Base-by-base conservation (phyloP, 2,888 invertebrate species). In the Callosobruchus maculatus region DNA sequence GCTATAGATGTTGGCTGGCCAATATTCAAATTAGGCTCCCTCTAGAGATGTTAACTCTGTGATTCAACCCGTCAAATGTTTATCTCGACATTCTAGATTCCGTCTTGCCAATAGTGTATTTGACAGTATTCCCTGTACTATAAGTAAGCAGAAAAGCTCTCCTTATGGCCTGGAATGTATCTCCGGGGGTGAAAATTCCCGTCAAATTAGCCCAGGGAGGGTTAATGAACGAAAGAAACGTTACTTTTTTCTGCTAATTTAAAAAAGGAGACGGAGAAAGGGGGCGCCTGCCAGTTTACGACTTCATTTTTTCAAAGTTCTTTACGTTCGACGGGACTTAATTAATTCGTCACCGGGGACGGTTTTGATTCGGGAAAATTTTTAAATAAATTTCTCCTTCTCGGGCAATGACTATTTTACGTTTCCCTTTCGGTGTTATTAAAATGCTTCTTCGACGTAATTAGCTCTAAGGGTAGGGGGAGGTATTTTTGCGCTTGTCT, bases 171-270 rank as follows among this genome's bases (percentile, higher is more conserved):
- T 49, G 49, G 49, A 49, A 49, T 83, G 49, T 49, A 49, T 49
- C 49, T 49, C 49, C 49, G 49, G 84, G 85, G 84, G 86, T 85
- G 87, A 83, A 84, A 87, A 87, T 87, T 87, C 87, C 84, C 85
- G 84, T 84, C 85, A 87, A 87, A 87, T 87, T 87, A 87, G 87
- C 84, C 85, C 85, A 84, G 86, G 84, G 86, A 85, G 86, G 85
- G 85, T 87, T 87, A 87, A 87, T 87, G 87, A 87, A 87, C 83
- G 85, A 83, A 49, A 85, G 87, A 87, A 87, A 87, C 86, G 87
- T 87, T 86, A 85, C 87, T 86, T 87, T 87, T 83, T 86, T 85
- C 85, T 86, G 84, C 86, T 86, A 86, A 87, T 87, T 87, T 87
- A 86, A 86, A 85, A 83, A 84, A 82, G 81, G 82, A 85, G 79